A percentile compares a stretch with the other conserved stretches of the same genome.
phyloP scores from a whole-genome alignment of 2,797 vertebrate genomes.

The Anas capensis region DNA sequence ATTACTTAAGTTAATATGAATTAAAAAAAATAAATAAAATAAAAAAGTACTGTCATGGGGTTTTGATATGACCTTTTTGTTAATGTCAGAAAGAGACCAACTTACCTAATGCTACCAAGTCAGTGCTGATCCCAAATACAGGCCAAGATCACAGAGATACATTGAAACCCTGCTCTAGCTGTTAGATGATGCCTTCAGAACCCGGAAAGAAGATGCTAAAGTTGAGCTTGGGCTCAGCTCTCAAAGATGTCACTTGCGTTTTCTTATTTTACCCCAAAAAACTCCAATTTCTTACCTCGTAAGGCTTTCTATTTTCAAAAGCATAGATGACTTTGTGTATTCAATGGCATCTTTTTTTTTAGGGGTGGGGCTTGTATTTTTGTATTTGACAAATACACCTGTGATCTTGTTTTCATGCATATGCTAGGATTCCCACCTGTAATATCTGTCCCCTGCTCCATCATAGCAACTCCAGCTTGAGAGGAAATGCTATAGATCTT shows the following conservation, averaged over 20 bases:
- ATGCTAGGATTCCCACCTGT: background rate
- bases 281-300: background rate
- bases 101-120: background rate
- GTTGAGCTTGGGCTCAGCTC: background rate
- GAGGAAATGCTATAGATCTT: background rate
- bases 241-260: background rate
- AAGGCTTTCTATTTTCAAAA: background rate
- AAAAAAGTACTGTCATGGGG: rapidly evolving
- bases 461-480: background rate
- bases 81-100: background rate
- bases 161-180: background rate
- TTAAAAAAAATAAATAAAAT: background rate
- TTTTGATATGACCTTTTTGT: background rate
- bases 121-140: background rate
- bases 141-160: background rate
- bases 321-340: background rate
- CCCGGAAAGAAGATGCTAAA: background rate
- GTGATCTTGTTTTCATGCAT: background rate
- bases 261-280: background rate
- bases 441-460: background rate
- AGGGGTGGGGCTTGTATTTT: background rate
- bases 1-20: background rate
- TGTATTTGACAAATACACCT: background rate
- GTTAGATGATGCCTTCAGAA: background rate
- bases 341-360: background rate